Base-by-base conservation (phyloP, 2,113 vertebrate genomes). In the Rhinoderma darwinii region DNA sequence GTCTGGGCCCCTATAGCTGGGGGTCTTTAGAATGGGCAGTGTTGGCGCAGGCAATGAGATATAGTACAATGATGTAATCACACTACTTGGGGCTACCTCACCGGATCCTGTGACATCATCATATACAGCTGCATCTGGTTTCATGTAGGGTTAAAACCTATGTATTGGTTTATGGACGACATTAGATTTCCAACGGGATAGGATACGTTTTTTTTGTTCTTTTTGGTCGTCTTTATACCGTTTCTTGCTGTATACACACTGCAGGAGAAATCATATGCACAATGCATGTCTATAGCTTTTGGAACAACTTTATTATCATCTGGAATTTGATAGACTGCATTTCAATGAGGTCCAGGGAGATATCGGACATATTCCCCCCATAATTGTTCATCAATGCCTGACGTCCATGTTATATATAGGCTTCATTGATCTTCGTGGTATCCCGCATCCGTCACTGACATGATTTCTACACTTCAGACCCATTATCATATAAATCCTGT, bases 391-490 rank as follows among this genome's bases (percentile, higher is more conserved):
- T 27, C 82, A 50, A 68, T 83, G 25, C 15, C 22, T 37, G 0
- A 43, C 11, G 44, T 39, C 1, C 18, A 18, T 35, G 54, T 59
- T 61, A 84, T 22, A 18, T 0, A 30, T n/a, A 44, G 14, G 14
- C 4, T 20, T 30, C 50, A 68, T 2, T 20, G 22, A 87, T 76
- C 27, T 61, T 66, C 30, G 4, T 0, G 68, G 73, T 5, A 59
- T 3, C 63, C 15, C 3, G 12, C 74, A 88, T 87, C 50, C 66
- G 68, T 88, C 88, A 86, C 88, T n/a, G 32, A 22, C 37, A 32
- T 2, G 39, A 35, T 22, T 85, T 10, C 88, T 89, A 73, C 87
- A 88, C 84, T 47, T 84, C 66, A 83, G 84, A 32, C 73, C 17
- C 32, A 30, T 68, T 76, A 75, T 54, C 25, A 32, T 10, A 87